phyloP scores from a whole-genome alignment of 2,113 vertebrate genomes.

The Lasiurus borealis region DNA sequence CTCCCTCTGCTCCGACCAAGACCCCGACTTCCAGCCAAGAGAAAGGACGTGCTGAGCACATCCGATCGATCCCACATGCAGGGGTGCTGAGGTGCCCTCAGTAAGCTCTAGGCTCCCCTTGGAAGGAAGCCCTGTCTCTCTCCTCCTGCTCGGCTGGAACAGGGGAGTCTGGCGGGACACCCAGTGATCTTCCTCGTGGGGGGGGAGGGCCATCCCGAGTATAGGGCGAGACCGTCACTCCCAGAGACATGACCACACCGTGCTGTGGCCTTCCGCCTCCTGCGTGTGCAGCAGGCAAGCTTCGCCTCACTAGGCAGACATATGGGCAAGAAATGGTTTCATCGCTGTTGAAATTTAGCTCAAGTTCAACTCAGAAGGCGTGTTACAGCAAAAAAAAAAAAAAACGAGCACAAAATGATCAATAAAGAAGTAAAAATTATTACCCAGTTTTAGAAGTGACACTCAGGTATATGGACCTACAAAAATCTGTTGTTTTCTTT shows the following conservation, averaged over 20 bases:
- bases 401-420: not conserved
- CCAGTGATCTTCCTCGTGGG: too few species aligned
- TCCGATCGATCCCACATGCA: not conserved
- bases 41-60: not conserved
- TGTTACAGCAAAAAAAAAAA: not conserved
- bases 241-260: fast-evolving
- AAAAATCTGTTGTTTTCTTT: not conserved
- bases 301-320: too few species aligned
- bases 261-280: not conserved
- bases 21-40: not conserved
- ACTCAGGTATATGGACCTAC: not conserved
- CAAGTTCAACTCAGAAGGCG: not conserved
- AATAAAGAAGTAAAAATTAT: not conserved
- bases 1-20: not conserved
- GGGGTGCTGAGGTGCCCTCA: not conserved
- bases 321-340: not conserved
- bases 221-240: not conserved
- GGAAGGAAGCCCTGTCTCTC: not conserved
- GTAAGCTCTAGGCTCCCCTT: not conserved
- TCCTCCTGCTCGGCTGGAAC: too few species aligned
- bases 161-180: not conserved
- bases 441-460: too few species aligned
- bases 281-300: fast-evolving
- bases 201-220: not conserved
- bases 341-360: not conserved